Conservation (phyloP, 2,797 vertebrate species). For the Holocentrus rufus region DNA sequence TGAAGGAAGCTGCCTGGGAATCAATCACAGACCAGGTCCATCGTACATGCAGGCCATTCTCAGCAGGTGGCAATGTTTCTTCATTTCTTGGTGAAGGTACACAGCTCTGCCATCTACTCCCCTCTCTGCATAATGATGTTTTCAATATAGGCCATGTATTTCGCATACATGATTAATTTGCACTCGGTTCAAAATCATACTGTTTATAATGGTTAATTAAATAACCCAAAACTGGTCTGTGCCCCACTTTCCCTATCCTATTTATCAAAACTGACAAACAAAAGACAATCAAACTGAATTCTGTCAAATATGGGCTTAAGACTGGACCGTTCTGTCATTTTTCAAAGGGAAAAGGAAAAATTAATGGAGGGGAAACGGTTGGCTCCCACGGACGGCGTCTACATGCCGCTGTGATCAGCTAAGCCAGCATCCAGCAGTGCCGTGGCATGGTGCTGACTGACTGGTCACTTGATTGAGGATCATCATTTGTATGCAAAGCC, state of each 20-base stretch:
- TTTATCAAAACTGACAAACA: slow-evolving; percentile 26
- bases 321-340: slow-evolving; percentile 18
- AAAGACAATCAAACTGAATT: slow-evolving; percentile 25
- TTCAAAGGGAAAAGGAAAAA: slow-evolving; percentile 32
- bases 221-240: slow-evolving; percentile 53
- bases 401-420: not conserved
- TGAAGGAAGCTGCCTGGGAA: not conserved
- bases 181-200: slow-evolving; percentile 60
- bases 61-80: slow-evolving; percentile 77
- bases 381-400: not conserved
- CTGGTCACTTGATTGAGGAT: slow-evolving; percentile 56
- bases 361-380: not conserved
- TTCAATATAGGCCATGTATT: slow-evolving; percentile 72
- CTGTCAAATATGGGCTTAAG: slow-evolving; percentile 18
- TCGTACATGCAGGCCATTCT: slow-evolving; percentile 24
- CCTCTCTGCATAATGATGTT: slow-evolving; percentile 59
- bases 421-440: slow-evolving; percentile 2
- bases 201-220: slow-evolving; percentile 66
- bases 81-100: slow-evolving; percentile 15
- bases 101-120: not conserved
- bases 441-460: slow-evolving; percentile 37
- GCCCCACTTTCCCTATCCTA: slow-evolving; percentile 50
- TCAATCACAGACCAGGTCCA: not conserved
- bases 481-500: slow-evolving; percentile 79
- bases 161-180: slow-evolving; percentile 72